Conservation (phyloP, 1,140 invertebrate genomes). For the Euura saliciscinereae region DNA sequence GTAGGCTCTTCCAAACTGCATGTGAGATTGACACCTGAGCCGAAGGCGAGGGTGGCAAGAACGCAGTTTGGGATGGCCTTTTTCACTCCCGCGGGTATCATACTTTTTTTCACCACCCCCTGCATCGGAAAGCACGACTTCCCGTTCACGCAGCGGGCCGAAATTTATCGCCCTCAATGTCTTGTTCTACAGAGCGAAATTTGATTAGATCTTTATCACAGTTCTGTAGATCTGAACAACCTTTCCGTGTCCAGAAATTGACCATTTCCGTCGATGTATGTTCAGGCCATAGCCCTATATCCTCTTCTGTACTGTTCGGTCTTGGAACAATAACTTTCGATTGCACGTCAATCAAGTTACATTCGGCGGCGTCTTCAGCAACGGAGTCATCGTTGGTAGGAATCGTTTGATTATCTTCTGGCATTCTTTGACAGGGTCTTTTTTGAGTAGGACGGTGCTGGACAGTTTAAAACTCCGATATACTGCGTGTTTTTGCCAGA, state of each 20-base stretch:
- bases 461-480: not conserved
- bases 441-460: not conserved
- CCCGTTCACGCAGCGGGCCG: slow-evolving; percentile 15
- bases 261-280: slow-evolving; percentile 8
- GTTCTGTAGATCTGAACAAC: slow-evolving; percentile 2
- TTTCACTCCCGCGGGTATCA: too few relatives aligned
- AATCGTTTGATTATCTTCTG: not conserved
- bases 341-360: slow-evolving; percentile 4
- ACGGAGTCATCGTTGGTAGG: not conserved
- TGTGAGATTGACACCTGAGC: too few relatives aligned
- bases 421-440: not conserved
- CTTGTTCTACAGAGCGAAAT: slow-evolving; percentile 9
- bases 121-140: too few relatives aligned
- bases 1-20: too few relatives aligned
- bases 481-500: slow-evolving; percentile 14
- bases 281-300: slow-evolving; percentile 17
- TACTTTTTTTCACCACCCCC: too few relatives aligned
- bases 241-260: slow-evolving; percentile 10
- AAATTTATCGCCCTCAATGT: not conserved
- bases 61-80: too few relatives aligned
- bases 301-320: slow-evolving; percentile 5
- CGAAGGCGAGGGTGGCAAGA: too few relatives aligned
- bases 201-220: slow-evolving; percentile 16
- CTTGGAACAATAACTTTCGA: not conserved
- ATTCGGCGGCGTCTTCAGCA: not conserved